Conservation (phyloP, 2,113 vertebrate genomes). For the Rhinichthys klamathensis region DNA sequence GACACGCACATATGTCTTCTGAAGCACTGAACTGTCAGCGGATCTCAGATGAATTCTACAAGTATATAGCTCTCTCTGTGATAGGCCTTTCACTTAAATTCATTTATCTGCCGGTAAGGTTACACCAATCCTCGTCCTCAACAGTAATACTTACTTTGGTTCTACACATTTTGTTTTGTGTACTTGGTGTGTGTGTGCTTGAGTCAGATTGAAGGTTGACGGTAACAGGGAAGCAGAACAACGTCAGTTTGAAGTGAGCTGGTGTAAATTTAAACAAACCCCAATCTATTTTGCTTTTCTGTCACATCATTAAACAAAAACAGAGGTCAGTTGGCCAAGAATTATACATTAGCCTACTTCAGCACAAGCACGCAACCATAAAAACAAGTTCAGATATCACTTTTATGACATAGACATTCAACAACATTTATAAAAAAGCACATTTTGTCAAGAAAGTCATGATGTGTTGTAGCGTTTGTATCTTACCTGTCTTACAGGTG, state of each 20-base stretch:
- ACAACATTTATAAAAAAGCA: neutral
- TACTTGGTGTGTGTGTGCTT: neutral
- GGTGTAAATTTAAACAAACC: neutral
- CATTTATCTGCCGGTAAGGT: neutral
- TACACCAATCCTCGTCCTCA: neutral
- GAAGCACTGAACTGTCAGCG: neutral
- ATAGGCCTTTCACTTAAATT: neutral
- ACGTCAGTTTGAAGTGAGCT: neutral
- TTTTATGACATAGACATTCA: neutral
- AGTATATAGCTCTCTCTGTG: conserved; percentile 2
- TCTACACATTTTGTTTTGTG: neutral
- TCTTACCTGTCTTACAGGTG: conserved; percentile 21
- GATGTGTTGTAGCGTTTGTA: neutral
- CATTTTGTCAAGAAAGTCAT: conserved; percentile 6
- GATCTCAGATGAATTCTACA: conserved; percentile 1
- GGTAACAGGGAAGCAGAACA: neutral
- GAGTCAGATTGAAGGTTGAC: neutral
- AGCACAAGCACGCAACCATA: neutral
- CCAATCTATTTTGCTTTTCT: neutral
- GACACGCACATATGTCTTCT: conserved; percentile 5
- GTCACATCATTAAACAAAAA: neutral
- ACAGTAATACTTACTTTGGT: neutral
- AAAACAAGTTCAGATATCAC: neutral
- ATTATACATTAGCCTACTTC: neutral
- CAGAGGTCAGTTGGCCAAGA: neutral